Conservation (phyloP, 2,888 invertebrate species). For the Eustalomyia histrio region DNA sequence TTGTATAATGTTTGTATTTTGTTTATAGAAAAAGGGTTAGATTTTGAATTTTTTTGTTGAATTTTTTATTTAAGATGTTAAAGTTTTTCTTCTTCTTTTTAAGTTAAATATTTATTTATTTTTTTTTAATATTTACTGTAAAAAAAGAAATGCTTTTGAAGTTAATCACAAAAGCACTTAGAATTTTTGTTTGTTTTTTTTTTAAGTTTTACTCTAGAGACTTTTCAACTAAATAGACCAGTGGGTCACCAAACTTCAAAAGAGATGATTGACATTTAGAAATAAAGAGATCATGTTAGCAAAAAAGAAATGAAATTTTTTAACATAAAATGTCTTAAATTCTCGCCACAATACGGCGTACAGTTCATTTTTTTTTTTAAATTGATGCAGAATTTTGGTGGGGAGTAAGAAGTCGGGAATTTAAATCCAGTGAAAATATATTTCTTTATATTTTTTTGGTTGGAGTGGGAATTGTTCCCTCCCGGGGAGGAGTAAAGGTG, state of each 20-base stretch:
- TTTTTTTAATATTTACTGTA: not conserved
- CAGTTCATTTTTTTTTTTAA: too few species aligned
- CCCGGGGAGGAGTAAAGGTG: too few species aligned
- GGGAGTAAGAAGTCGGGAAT: too few species aligned
- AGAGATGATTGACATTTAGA: conserved; percentile 44
- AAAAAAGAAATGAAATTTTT: not conserved
- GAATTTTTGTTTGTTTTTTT: conserved; percentile 7
- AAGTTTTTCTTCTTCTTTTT: not conserved
- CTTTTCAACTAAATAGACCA: conserved; percentile 64
- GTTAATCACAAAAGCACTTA: conserved; percentile 56
- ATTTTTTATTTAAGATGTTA: not conserved
- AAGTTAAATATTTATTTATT: not conserved
- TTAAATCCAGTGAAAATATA: too few species aligned
- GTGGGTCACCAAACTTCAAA: conserved; percentile 54
- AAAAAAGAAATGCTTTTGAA: conserved; percentile 6
- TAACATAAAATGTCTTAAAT: too few species aligned
- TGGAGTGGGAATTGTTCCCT: too few species aligned
- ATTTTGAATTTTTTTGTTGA: not conserved
- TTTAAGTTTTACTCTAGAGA: conserved; percentile 60
- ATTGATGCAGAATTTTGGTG: too few species aligned
- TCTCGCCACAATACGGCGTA: too few species aligned
- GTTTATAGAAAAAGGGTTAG: conserved; percentile 3
- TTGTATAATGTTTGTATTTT: not conserved
- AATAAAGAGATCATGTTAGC: not conserved
- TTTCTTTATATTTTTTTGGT: too few species aligned